Conservation (phyloP, 92 coral and sea anemone genomes). For the Pocillopora meandrina region DNA sequence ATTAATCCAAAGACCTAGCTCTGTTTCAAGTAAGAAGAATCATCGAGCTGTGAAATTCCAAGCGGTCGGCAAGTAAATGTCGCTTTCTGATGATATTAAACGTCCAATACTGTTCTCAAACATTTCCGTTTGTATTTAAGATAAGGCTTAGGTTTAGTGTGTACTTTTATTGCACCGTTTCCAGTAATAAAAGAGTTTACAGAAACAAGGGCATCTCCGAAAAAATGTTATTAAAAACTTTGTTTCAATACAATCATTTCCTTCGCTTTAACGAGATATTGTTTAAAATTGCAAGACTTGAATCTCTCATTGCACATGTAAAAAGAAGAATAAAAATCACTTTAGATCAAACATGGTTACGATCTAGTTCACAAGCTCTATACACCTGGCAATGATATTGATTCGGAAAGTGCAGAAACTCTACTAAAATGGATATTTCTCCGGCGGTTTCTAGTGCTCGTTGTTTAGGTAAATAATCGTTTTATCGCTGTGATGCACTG, state of each 20-base stretch:
- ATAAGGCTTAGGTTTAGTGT: background rate
- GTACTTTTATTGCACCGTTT: background rate
- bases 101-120: background rate
- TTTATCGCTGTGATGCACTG: background rate
- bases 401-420: background rate
- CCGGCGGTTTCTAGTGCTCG: background rate
- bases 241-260: background rate
- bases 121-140: conserved; percentile 29
- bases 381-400: background rate
- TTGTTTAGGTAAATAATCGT: background rate
- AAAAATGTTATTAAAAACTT: conserved; percentile 9
- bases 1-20: background rate
- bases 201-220: background rate
- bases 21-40: background rate
- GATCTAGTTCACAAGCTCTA: background rate
- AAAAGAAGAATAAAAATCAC: background rate
- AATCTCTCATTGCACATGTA: background rate
- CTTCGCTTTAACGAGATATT: conserved; percentile 1
- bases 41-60: background rate
- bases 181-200: background rate
- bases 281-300: background rate
- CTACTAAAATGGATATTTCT: background rate
- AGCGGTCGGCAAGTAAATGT: background rate
- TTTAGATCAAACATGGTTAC: background rate
- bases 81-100: background rate